Evolutionary conservation across 2,888 invertebrate species (phyloP).

Genomic region (Tinea semifulvella): DNA sequence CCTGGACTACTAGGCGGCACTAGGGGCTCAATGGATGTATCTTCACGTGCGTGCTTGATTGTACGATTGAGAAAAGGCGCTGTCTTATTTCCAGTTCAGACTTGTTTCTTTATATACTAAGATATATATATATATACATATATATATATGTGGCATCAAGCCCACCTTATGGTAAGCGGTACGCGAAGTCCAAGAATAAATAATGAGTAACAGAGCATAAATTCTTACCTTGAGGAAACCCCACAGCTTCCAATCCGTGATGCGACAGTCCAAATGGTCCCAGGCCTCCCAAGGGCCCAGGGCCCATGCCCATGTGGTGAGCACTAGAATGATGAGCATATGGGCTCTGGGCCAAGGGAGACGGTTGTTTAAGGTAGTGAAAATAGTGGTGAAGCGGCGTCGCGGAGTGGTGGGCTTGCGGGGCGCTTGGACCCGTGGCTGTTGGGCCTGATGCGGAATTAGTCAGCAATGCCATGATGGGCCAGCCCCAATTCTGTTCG

Average conservation of each 20-base stretch:
- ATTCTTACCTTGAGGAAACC: slow-evolving; percentile 58
- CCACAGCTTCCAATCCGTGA: slow-evolving; percentile 59
- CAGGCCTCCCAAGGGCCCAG: slow-evolving; percentile 53
- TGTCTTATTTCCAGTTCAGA: too few species aligned
- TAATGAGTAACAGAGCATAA: neutral
- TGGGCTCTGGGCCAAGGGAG: slow-evolving; percentile 56
- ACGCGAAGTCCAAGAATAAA: too few species aligned
- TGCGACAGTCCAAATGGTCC: slow-evolving; percentile 59
- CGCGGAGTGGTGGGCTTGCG: slow-evolving; percentile 58
- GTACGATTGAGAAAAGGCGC: too few species aligned
- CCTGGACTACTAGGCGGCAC: too few species aligned
- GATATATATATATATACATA: neutral
- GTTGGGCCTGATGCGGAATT: slow-evolving; percentile 52
- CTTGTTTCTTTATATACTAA: neutral
- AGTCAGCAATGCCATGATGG: slow-evolving; percentile 52
- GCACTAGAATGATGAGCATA: slow-evolving; percentile 57
- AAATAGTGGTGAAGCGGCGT: slow-evolving; percentile 66
- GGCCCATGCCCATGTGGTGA: slow-evolving; percentile 66
- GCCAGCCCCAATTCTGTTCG: neutral
- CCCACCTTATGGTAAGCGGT: too few species aligned
- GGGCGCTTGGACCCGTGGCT: slow-evolving; percentile 42
- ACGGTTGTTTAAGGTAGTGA: slow-evolving; percentile 66
- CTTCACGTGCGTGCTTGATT: too few species aligned
- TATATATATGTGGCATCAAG: neutral
- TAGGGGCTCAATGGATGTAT: too few species aligned